Conservation (phyloP, 2,797 vertebrate genomes). For the Moxostoma hubbsi region DNA sequence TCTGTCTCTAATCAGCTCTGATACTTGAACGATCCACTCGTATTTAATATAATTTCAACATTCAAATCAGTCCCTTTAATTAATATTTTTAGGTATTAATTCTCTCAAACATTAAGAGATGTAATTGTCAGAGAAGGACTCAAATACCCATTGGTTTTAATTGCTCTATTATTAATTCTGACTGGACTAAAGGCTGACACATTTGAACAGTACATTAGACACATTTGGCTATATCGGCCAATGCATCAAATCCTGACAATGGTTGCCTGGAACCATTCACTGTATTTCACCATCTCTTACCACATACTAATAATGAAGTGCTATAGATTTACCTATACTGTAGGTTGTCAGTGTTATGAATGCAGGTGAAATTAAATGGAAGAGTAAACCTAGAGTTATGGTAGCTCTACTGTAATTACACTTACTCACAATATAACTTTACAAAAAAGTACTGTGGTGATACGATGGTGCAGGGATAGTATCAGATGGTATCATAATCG, state of each 20-base stretch:
- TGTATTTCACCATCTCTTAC: slow-evolving; percentile 35
- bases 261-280: slow-evolving; percentile 38
- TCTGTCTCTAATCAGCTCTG: slow-evolving; percentile 77
- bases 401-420: no score
- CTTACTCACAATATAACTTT: neutral
- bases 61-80: slow-evolving; percentile 85
- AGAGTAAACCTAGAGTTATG: no score
- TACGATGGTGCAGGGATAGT: no score
- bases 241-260: slow-evolving; percentile 44
- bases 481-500: neutral
- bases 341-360: slow-evolving; percentile 5
- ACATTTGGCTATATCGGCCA: slow-evolving; percentile 46
- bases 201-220: slow-evolving; percentile 76
- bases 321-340: neutral
- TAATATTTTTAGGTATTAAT: slow-evolving; percentile 84
- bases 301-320: neutral
- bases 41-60: slow-evolving; percentile 82
- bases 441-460: no score
- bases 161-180: slow-evolving; percentile 83
- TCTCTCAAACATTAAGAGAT: slow-evolving; percentile 80
- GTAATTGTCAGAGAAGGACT: slow-evolving; percentile 81
- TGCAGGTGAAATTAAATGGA: neutral
- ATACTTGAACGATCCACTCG: slow-evolving; percentile 73
- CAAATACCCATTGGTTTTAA: slow-evolving; percentile 80
- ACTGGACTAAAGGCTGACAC: slow-evolving; percentile 76